Base-by-base conservation (phyloP, 2,113 vertebrate genomes). In the Penelope pileata region DNA sequence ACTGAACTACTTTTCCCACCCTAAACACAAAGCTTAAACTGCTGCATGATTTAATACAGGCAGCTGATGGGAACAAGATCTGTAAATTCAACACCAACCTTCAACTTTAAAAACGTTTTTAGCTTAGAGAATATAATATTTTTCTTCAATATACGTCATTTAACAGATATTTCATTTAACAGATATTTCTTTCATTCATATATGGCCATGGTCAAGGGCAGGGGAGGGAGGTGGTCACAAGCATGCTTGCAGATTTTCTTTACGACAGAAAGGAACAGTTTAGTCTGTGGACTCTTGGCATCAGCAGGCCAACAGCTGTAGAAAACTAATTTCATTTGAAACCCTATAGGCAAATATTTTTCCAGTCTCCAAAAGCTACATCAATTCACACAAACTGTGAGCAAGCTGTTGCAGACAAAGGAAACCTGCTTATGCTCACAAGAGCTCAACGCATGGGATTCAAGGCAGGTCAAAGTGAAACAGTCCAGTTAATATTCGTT, bases 251-350 rank as follows among this genome's bases (percentile, higher is more conserved):
- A 36, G 47, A 75, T 75, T 67, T 83, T 74, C 68, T 67, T 86
- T 59, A 59, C 19, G 67, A 77, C 1, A 89, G 58, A 51, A 79
- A 84, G 16, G 54, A 95, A 90, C 19, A 88, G 38, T 56, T 89
- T 80, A 62, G 78, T 91, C 50, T 86, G 48, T 70, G 14, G 64
- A 66, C 60, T 94, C 63, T 68, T 86, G 87, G 91, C 83, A 91
- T 69, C 56, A 62, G 58, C 42, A 93, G 66, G 62, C 36, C 70
- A 95, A 88, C 70, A 96, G 91, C 91, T 94, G 94, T 86, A 93
- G 69, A 93, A 94, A 95, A 77, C 81, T 87, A 88, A 94, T 94
- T 95, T 93, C 43, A 86, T 93, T 83, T 92, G 62, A 96, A 95
- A 91, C 60, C 45, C 76, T 74, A 76, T 63, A 90, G 86, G 84